Percentiles rank a stretch among this genome's conserved stretches.
Evolutionary conservation across 2,797 vertebrate genomes (phyloP).

Genomic region (Carapus acus): DNA sequence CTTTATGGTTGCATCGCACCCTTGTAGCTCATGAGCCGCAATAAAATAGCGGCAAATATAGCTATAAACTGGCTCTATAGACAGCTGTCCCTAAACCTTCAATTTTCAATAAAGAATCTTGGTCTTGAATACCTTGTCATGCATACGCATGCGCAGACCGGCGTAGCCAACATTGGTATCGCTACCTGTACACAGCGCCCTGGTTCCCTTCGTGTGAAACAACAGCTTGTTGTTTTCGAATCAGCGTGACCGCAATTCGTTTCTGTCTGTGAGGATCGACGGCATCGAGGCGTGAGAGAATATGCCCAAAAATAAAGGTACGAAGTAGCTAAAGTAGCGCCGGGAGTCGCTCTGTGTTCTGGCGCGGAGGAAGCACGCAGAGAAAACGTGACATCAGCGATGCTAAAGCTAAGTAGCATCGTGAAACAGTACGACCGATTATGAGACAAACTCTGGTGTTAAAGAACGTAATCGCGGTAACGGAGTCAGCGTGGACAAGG

Average conservation of each 20-base stretch:
- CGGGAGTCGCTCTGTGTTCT: neutral
- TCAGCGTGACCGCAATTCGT: neutral
- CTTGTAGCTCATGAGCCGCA: too few species aligned
- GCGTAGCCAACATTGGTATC: rapidly evolving
- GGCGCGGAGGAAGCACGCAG: slow-evolving; percentile 44
- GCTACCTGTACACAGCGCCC: too few species aligned
- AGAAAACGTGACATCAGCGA: slow-evolving; percentile 61
- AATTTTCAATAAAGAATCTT: slow-evolving; percentile 45
- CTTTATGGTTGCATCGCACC: too few species aligned
- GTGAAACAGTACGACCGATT: neutral
- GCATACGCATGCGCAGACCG: slow-evolving; percentile 47
- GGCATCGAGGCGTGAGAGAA: slow-evolving; percentile 51
- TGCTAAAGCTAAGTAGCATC: slow-evolving; percentile 55
- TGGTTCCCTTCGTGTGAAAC: too few species aligned
- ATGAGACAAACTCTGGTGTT: too few species aligned
- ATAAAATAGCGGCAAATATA: too few species aligned
- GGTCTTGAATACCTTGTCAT: slow-evolving; percentile 30
- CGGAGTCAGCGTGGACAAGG: too few species aligned
- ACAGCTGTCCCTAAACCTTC: slow-evolving; percentile 34
- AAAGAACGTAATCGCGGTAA: too few species aligned
- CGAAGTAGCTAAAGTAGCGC: too few species aligned
- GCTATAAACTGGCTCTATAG: too few species aligned
- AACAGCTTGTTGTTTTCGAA: slow-evolving; percentile 16
- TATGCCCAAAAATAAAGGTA: slow-evolving; percentile 81
- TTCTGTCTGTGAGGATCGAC: slow-evolving; percentile 14